Percentiles rank a stretch among this genome's conserved stretches.
Evolutionary conservation across 2,888 invertebrate genomes (phyloP).

Genomic region (Pyrrhosoma nymphula): DNA sequence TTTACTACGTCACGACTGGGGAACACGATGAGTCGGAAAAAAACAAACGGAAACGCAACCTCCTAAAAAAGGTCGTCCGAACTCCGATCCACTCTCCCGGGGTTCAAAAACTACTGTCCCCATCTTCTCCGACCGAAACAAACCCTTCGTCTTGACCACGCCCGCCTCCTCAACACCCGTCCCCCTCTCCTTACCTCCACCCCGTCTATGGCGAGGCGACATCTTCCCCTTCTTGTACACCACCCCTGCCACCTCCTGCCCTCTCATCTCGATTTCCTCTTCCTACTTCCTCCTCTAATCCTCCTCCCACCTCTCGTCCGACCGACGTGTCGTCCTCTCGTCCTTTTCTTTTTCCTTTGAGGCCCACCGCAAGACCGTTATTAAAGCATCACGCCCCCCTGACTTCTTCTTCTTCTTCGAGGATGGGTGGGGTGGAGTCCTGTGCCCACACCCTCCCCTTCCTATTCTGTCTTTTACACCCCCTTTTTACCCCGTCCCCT

Average conservation of each 20-base stretch:
- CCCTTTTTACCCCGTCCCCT: not conserved
- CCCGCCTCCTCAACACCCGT: not conserved
- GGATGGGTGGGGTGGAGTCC: not conserved
- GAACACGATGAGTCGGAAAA: not conserved
- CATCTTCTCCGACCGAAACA: not conserved
- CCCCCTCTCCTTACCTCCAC: not conserved
- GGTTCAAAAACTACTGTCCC: not conserved
- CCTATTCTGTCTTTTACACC: not conserved
- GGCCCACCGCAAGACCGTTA: constrained; percentile 40
- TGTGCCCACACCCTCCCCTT: not conserved
- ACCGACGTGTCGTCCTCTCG: not conserved
- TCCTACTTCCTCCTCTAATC: not conserved
- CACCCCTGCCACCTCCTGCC: too few relatives aligned
- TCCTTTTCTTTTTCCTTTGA: not conserved
- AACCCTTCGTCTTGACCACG: not conserved
- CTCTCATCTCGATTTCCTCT: too few relatives aligned
- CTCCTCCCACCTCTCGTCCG: not conserved
- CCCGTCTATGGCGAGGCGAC: not conserved
- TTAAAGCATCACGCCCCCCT: constrained; percentile 40
- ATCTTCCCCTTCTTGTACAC: not conserved
- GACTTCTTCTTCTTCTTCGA: not conserved
- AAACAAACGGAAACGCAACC: not conserved
- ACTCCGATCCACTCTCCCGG: not conserved
- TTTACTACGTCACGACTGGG: not conserved
- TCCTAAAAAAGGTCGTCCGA: not conserved